These are phyloP conservation scores for Lepidurus apus DNA, from an alignment of 1,140 invertebrate species.

Conservation along the genomic window DNA sequence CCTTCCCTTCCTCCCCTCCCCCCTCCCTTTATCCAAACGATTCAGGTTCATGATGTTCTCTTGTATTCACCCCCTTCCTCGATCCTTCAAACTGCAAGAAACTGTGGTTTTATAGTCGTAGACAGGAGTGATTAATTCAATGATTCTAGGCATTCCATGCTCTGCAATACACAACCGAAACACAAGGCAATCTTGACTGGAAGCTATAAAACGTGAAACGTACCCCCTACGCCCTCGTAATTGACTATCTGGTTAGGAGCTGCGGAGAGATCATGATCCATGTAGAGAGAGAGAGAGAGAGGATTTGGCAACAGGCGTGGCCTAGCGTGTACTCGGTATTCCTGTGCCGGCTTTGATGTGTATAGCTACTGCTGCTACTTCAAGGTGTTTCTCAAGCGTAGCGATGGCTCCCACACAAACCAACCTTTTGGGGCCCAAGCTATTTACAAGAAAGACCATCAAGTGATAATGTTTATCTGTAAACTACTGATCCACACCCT, in stretches of 20 bases:
- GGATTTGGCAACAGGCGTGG: constrained; percentile 8
- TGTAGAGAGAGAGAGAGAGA: neutral
- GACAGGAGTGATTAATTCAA: neutral
- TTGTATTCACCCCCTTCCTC: neutral
- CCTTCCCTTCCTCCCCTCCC: neutral
- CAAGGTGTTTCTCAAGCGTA: neutral
- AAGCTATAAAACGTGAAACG: neutral
- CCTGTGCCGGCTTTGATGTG: neutral
- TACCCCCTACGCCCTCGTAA: constrained; percentile 5
- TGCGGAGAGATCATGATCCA: constrained; percentile 12
- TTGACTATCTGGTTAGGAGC: constrained; percentile 18
- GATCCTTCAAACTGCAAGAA: constrained; percentile 14
- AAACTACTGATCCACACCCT: neutral
- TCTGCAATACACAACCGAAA: neutral
- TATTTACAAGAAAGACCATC: neutral
- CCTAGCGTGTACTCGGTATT: neutral
- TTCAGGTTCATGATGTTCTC: constrained; percentile 21
- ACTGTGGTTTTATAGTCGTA: neutral
- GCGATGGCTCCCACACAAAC: neutral
- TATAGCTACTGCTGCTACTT: neutral
- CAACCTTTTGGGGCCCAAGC: neutral
- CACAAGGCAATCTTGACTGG: neutral
- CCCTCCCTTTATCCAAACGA: constrained; percentile 9
- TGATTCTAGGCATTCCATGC: neutral
- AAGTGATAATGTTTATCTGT: constrained; percentile 8